Evolutionary conservation across 2,888 invertebrate genomes (phyloP).

Genomic region (Drosophila mercatorum): DNA sequence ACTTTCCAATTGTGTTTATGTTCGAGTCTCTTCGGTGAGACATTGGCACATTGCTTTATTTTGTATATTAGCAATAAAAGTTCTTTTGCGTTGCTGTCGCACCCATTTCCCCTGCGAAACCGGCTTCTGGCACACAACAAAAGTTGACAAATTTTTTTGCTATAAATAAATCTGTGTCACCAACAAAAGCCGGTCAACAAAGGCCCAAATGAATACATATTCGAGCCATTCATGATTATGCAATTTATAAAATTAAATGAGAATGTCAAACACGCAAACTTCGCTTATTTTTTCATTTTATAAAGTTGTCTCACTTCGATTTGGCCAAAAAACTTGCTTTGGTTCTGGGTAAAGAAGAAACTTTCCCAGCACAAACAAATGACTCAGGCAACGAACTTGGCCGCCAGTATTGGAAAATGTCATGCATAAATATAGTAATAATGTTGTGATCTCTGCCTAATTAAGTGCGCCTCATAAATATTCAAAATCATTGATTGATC

Average conservation of each 20-base stretch:
- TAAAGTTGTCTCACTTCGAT: background rate
- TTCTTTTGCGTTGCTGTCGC: slow-evolving; percentile 35
- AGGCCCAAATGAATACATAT: slow-evolving; percentile 49
- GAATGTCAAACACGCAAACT: slow-evolving; percentile 71
- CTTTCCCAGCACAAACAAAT: slow-evolving; percentile 56
- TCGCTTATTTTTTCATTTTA: slow-evolving; percentile 1
- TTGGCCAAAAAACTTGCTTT: slow-evolving; percentile 38
- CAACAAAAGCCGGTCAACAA: slow-evolving; percentile 32
- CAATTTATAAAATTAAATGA: slow-evolving; percentile 72
- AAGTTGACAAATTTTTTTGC: slow-evolving; percentile 47
- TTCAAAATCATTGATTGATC: slow-evolving; percentile 69
- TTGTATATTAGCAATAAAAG: slow-evolving; percentile 28
- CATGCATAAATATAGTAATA: slow-evolving; percentile 65
- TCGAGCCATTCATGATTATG: slow-evolving; percentile 64
- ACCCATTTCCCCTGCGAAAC: slow-evolving; percentile 59
- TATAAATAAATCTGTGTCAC: slow-evolving; percentile 77
- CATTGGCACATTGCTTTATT: slow-evolving; percentile 1
- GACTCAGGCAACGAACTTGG: slow-evolving; percentile 60
- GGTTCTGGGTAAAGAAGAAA: slow-evolving; percentile 40
- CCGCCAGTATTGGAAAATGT: slow-evolving; percentile 33
- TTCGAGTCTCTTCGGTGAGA: background rate
- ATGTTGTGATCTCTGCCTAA: slow-evolving; percentile 62
- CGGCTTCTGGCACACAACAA: slow-evolving; percentile 49
- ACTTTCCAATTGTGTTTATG: slow-evolving; percentile 26
- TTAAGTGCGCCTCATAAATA: slow-evolving; percentile 71